These are phyloP conservation scores for Acinonyx jubatus DNA, from an alignment of 2,113 vertebrate genomes.

Conservation along the genomic window DNA sequence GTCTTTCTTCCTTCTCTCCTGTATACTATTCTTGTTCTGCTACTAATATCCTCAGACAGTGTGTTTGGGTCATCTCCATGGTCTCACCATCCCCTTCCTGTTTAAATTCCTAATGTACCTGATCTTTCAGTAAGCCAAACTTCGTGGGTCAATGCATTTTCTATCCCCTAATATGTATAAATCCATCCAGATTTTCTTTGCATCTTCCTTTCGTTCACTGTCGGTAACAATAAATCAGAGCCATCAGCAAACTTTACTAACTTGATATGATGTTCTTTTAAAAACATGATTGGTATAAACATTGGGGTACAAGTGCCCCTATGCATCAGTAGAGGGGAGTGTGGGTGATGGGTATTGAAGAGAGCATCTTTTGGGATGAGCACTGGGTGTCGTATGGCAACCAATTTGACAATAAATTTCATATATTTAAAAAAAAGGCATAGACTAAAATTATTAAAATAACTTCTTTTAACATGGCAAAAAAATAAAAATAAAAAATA, in stretches of 20 bases:
- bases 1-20: not conserved
- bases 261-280: not conserved
- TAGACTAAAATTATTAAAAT: too few species aligned
- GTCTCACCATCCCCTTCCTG: not conserved
- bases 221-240: not conserved
- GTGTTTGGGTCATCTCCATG: not conserved
- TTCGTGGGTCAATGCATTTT: not conserved
- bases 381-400: too few species aligned
- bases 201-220: not conserved
- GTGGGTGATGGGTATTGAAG: too few species aligned
- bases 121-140: not conserved
- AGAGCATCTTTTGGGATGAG: too few species aligned
- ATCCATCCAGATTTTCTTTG: not conserved
- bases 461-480: too few species aligned
- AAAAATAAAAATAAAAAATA: too few species aligned
- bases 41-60: not conserved
- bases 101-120: not conserved
- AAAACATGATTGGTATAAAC: not conserved
- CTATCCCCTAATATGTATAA: not conserved
- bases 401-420: too few species aligned
- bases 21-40: not conserved
- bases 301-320: too few species aligned
- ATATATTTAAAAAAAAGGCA: too few species aligned
- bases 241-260: not conserved
- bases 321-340: too few species aligned